Evolutionary conservation across 2,113 vertebrate genomes (phyloP).

Genomic region (Hypanus sabinus): DNA sequence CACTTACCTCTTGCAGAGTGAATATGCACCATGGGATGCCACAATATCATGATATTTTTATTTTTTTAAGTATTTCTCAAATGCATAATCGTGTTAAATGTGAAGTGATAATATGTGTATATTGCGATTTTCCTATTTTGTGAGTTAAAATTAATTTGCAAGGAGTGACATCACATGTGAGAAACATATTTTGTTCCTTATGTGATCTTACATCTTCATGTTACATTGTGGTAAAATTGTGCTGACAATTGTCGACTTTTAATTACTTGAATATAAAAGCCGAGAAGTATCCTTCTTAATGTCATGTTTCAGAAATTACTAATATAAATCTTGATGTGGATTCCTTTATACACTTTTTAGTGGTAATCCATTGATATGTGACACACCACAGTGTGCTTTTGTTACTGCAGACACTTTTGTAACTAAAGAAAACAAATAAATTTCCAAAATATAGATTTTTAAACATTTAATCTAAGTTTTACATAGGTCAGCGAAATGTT

Average conservation of each 20-base stretch:
- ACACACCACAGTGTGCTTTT: neutral
- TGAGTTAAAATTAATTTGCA: neutral
- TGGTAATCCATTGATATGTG: neutral
- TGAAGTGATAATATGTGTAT: too few species aligned
- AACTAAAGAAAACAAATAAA: neutral
- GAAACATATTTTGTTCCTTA: neutral
- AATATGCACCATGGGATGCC: neutral
- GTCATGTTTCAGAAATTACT: neutral
- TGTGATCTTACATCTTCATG: neutral
- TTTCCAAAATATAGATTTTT: neutral
- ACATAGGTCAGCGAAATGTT: neutral
- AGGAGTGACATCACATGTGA: neutral
- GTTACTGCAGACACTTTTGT: neutral
- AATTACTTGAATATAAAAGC: neutral
- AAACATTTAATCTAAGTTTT: neutral
- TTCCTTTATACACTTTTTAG: neutral
- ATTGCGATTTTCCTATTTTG: neutral
- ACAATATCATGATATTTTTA: neutral
- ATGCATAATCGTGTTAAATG: neutral
- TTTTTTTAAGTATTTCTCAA: neutral
- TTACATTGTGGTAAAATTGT: neutral
- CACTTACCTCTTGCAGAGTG: neutral
- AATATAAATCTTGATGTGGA: neutral
- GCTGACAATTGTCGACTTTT: neutral
- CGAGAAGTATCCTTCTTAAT: neutral